These are phyloP conservation scores for Graptemys geographica DNA, from an alignment of 2,797 vertebrate genomes.

Conservation along the genomic window DNA sequence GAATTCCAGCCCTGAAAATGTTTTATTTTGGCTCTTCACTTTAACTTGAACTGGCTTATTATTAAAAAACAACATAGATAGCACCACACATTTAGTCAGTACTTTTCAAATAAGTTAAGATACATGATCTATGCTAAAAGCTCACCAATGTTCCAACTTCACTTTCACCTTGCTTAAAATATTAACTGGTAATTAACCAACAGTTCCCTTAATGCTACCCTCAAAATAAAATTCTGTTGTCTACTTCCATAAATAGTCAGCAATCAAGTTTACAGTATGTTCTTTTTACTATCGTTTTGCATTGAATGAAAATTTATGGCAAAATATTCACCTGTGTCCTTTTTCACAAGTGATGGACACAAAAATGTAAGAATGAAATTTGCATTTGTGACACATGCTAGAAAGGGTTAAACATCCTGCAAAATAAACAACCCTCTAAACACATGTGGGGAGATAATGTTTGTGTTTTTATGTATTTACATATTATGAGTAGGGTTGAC, in stretches of 20 bases:
- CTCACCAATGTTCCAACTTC: constrained; percentile 13
- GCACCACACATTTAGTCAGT: constrained; percentile 20
- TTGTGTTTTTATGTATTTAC: too few relatives aligned
- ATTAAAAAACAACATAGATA: constrained; percentile 16
- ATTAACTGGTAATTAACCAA: constrained; percentile 20
- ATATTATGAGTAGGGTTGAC: too few relatives aligned
- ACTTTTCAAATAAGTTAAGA: constrained; percentile 25
- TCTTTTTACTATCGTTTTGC: background rate
- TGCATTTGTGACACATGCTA: background rate
- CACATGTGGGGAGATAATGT: too few relatives aligned
- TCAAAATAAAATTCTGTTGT: background rate
- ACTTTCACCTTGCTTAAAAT: background rate
- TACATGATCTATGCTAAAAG: constrained; percentile 21
- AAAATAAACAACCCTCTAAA: too few relatives aligned
- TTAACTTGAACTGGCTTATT: constrained; percentile 1
- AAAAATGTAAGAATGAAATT: constrained; percentile 8
- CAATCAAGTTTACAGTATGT: background rate
- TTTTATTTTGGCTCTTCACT: background rate
- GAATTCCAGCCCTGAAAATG: background rate
- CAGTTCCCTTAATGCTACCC: background rate
- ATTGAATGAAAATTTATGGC: background rate
- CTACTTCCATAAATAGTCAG: background rate
- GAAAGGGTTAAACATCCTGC: too few relatives aligned
- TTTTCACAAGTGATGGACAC: background rate
- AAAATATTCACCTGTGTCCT: background rate